A percentile compares a stretch with the other conserved stretches of the same genome.
Conservation (phyloP, 2,797 vertebrate species). For the Pelobates cultripes region DNA sequence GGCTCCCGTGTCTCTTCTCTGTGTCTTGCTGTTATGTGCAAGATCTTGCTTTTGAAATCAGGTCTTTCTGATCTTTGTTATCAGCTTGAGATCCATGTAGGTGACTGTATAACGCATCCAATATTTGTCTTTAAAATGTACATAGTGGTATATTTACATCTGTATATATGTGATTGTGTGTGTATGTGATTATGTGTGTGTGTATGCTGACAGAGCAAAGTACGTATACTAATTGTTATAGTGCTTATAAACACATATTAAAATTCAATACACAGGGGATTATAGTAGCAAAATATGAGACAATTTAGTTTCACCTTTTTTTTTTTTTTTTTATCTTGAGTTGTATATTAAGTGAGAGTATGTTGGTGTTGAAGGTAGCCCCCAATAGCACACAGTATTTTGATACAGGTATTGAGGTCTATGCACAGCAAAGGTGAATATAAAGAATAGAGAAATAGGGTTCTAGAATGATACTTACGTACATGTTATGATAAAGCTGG, state of each 20-base stretch:
- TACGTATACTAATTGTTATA: too few species aligned
- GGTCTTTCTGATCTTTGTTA: slow-evolving; percentile 36
- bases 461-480: background rate
- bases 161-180: background rate
- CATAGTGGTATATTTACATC: background rate
- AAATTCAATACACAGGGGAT: too few species aligned
- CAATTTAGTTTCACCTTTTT: background rate
- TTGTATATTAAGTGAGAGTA: too few species aligned
- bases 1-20: slow-evolving; percentile 23
- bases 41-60: slow-evolving; percentile 36
- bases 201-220: background rate
- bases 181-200: background rate
- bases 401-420: background rate
- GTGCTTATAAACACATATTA: too few species aligned
- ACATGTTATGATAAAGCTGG: background rate
- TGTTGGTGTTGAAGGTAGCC: too few species aligned
- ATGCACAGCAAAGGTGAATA: background rate
- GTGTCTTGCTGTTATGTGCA: slow-evolving; percentile 35
- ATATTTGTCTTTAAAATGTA: background rate
- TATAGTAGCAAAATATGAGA: background rate
- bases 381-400: background rate
- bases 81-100: slow-evolving; percentile 20
- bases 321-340: too few species aligned
- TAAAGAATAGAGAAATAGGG: background rate
- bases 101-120: slow-evolving; percentile 2